A percentile compares a stretch with the other conserved stretches of the same genome.
phyloP scores from a whole-genome alignment of 2,797 vertebrate genomes.

The Nyctalus aviator region DNA sequence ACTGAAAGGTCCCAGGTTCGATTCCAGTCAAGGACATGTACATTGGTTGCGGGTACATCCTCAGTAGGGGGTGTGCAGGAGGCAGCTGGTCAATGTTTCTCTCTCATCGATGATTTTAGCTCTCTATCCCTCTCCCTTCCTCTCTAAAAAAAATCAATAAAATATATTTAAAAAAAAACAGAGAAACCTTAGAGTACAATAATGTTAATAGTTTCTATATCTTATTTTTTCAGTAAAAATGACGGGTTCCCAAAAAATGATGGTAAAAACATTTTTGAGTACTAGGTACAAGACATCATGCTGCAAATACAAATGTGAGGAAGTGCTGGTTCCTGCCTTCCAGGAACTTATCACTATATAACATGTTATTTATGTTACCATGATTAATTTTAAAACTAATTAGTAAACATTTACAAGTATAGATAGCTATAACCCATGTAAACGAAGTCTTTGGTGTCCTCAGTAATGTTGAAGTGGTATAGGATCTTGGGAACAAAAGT shows the following conservation, averaged over 20 bases:
- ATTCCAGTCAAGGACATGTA: too few species aligned
- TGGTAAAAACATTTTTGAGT: constrained; percentile 21
- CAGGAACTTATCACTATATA: neutral
- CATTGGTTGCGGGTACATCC: too few species aligned
- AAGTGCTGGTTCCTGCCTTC: neutral
- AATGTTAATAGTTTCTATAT: constrained; percentile 27
- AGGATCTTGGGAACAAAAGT: neutral
- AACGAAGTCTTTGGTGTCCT: neutral
- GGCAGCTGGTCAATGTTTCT: too few species aligned
- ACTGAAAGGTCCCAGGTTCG: too few species aligned
- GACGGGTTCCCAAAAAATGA: neutral
- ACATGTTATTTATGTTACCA: constrained; percentile 10
- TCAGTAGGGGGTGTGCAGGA: too few species aligned
- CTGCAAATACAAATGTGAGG: constrained; percentile 23
- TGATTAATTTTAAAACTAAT: constrained; percentile 34
- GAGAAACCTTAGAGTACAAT: neutral
- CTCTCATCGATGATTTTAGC: too few species aligned
- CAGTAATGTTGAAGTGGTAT: neutral
- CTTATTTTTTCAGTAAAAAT: constrained; percentile 25
- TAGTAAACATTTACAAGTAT: neutral
- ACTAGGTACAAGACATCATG: neutral
- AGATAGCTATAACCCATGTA: neutral
- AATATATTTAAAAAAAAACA: too few species aligned
- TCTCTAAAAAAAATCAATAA: too few species aligned
- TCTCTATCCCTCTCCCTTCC: too few species aligned